Evolutionary conservation across 2,797 vertebrate genomes (phyloP), one percentile per base, ranked within the genome.

Genomic region (Myotis daubentonii): DNA sequence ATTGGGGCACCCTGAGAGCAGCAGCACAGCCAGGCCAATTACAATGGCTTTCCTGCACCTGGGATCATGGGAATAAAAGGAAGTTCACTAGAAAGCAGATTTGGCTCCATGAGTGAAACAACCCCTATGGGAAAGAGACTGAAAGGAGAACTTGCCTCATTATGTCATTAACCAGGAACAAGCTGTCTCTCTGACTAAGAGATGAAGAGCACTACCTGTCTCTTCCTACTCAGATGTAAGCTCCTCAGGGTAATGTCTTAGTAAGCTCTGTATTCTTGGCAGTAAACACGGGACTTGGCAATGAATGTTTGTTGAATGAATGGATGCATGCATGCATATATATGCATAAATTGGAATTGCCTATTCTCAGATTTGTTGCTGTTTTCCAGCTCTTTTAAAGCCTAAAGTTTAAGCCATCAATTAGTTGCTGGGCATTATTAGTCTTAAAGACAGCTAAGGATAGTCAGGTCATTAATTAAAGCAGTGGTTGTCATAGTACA

Each of bases 391-490:
- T 92, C 62, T 87, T 66, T 23, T 6, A 28, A 53, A 23, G 72
- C 5, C 65, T 66, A 30, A 85, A 41, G 38, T 85, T 93, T 49
- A 93, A 95, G 22, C 47, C 36, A 89, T 85, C 81, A 70, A 47
- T 79, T 94, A 91, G 68, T 71, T 86, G n/a, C 92, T 81, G 41
- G 41, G 47, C 36, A 33, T 60, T 81, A 28, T 80, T 65, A 62
- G 41, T 89, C 87, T 88, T 80, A 41, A 87, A 92, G 62, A 91
- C 88, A 86, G 60, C 36, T 68, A 91, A 82, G 72, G 47, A 88
- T 49, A 70, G 25, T 75, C 76, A 51, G 51, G 57, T 47, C 57
- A 87, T 78, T 91, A 44, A 91, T 91, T 89, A 95, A 93, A 88
- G 22, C 70, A 80, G 55, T 72, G 25, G n/a, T 30, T 86, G 74